Conservation (phyloP, 2,888 invertebrate species). For the Temnothorax ravouxi region DNA sequence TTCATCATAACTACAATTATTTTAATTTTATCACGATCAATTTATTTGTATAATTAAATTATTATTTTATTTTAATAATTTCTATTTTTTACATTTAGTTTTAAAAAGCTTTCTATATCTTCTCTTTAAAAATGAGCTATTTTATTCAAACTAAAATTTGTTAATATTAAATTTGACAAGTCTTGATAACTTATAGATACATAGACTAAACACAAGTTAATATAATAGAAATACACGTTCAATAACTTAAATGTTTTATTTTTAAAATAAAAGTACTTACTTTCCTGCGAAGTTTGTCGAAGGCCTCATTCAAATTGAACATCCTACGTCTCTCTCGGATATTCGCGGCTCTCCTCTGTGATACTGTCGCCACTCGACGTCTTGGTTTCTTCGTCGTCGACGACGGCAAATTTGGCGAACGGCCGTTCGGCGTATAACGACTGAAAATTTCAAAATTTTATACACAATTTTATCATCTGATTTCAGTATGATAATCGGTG, state of each 20-base stretch:
- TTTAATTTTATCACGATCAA: too few relatives aligned
- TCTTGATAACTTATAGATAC: too few relatives aligned
- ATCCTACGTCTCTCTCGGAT: conserved; percentile 97
- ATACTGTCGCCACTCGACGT: conserved; percentile 95
- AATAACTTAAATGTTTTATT: not conserved
- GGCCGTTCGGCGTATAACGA: conserved; percentile 83
- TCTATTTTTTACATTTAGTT: not conserved
- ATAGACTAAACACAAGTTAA: too few relatives aligned
- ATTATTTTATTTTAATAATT: not conserved
- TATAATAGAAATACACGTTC: not conserved
- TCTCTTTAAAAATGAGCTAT: not conserved
- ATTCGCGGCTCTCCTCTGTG: conserved; percentile 96
- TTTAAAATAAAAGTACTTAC: conserved; percentile 85
- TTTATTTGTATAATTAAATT: too few relatives aligned
- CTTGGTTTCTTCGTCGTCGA: conserved; percentile 91
- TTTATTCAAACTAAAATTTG: not conserved
- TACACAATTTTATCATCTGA: not conserved
- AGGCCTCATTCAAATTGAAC: conserved; percentile 98
- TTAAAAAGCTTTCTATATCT: not conserved
- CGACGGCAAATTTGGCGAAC: conserved; percentile 82
- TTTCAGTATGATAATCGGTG: not conserved
- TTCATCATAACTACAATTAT: too few relatives aligned
- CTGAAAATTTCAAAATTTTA: conserved; percentile 68
- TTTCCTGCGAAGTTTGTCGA: conserved; percentile 96
- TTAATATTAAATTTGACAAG: not conserved